phyloP scores from a whole-genome alignment of 2,888 invertebrate species.

The Monopis laevigella region DNA sequence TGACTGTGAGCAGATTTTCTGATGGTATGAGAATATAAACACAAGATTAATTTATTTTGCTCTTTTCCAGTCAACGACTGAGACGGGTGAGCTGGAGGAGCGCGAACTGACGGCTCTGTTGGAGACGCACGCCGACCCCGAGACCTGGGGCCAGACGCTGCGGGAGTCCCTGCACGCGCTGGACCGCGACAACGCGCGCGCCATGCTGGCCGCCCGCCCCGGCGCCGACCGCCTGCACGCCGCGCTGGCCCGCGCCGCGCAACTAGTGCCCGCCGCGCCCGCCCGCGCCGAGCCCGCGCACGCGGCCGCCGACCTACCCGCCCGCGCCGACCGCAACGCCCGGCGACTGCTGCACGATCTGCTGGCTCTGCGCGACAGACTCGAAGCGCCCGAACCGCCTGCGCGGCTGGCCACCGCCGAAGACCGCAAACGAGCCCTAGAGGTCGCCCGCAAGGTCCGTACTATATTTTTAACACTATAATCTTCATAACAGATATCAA shows the following conservation, averaged over 20 bases:
- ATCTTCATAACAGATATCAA: too few species aligned
- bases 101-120: not conserved
- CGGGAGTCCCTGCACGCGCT: not conserved
- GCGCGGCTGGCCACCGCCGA: not conserved
- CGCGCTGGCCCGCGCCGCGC: slow-evolving; percentile 7
- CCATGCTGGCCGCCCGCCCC: not conserved
- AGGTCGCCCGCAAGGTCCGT: not conserved
- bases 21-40: too few species aligned
- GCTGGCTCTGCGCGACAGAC: not conserved
- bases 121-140: not conserved
- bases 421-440: not conserved
- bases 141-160: too few species aligned
- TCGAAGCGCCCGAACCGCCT: not conserved
- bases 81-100: slow-evolving; percentile 3
- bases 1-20: too few species aligned
- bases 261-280: slow-evolving; percentile 13
- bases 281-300: not conserved
- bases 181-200: not conserved
- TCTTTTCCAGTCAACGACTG: too few species aligned
- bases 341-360: not conserved
- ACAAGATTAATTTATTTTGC: too few species aligned
- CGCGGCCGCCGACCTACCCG: not conserved
- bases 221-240: slow-evolving; percentile 1
- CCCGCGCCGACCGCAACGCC: not conserved
- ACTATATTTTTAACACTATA: too few species aligned